Conservation (phyloP, 2,888 invertebrate species). For the Osedax frankpressi region DNA sequence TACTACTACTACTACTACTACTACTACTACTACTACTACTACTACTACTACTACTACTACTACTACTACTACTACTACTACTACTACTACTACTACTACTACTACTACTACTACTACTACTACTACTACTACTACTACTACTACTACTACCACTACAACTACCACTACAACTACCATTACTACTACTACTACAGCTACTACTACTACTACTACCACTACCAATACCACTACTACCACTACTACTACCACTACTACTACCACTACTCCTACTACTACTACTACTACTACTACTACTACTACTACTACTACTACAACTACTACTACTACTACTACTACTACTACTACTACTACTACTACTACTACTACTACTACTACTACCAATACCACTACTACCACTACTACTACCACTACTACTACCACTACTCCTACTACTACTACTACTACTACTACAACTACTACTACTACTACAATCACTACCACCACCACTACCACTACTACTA, state of each 20-base stretch:
- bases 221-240: background rate
- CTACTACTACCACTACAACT: background rate
- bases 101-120: background rate
- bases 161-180: background rate
- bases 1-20: too few relatives aligned
- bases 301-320: background rate
- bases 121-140: background rate
- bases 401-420: background rate
- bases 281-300: background rate
- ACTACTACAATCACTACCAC: background rate
- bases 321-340: background rate
- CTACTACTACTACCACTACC: background rate
- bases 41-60: too few relatives aligned
- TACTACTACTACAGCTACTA: background rate
- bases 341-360: background rate
- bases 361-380: background rate
- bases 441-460: background rate
- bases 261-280: background rate
- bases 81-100: background rate
- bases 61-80: background rate
- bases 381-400: background rate
- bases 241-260: background rate
- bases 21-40: too few relatives aligned
- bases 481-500: background rate
- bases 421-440: background rate